phyloP scores from a whole-genome alignment of 2,113 vertebrate species.

The Murina feae region DNA sequence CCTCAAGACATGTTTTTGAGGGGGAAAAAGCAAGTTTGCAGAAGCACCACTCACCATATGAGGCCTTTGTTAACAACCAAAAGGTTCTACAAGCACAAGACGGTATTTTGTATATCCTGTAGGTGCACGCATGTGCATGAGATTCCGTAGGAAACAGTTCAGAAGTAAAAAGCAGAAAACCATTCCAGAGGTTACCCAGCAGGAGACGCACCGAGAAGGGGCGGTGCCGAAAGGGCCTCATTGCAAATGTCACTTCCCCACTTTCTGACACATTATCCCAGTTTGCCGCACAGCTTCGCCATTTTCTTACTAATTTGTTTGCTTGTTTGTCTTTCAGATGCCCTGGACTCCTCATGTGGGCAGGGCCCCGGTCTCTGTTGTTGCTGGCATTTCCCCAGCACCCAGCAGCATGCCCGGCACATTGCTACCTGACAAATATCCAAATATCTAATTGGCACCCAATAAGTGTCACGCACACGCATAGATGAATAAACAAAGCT shows the following conservation, averaged over 20 bases:
- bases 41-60: not conserved
- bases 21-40: not conserved
- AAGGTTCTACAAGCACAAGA: not conserved
- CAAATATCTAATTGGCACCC: not conserved
- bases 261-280: not conserved
- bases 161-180: not conserved
- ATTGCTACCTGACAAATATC: not conserved
- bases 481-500: not conserved
- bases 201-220: not conserved
- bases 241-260: too few species aligned
- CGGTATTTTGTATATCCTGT: not conserved
- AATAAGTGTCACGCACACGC: too few species aligned
- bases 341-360: not conserved
- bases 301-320: not conserved
- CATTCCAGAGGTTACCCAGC: fast-evolving
- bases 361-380: not conserved
- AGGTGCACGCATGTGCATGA: fast-evolving
- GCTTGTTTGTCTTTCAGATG: not conserved
- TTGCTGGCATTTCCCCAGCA: too few species aligned
- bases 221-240: not conserved
- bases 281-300: not conserved
- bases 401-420: not conserved
- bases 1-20: not conserved
- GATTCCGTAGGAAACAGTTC: not conserved
- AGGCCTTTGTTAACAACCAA: not conserved